Evolutionary conservation across 1,140 invertebrate genomes (phyloP).

Genomic region (Drosophila auraria): DNA sequence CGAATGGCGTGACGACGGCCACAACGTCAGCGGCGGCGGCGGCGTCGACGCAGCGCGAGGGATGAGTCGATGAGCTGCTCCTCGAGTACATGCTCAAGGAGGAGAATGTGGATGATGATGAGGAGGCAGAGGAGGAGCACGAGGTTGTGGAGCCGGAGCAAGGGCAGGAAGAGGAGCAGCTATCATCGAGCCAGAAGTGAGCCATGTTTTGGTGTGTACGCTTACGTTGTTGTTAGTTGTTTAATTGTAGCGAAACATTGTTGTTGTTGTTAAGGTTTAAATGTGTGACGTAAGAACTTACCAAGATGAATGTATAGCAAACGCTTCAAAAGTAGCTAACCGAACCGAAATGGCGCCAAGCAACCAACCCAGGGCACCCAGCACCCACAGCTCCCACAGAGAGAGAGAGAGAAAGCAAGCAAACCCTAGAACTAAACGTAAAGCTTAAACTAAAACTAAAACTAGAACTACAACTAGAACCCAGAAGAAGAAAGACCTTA

Average conservation of each 20-base stretch:
- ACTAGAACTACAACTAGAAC: slow-evolving; percentile 20
- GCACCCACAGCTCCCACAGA: slow-evolving; percentile 6
- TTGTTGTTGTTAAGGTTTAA: slow-evolving; percentile 82
- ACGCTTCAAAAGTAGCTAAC: slow-evolving; percentile 76
- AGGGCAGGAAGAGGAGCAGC: slow-evolving; percentile 37
- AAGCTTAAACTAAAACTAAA: slow-evolving; percentile 18
- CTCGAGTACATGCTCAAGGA: slow-evolving; percentile 74
- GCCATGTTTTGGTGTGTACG: slow-evolving; percentile 68
- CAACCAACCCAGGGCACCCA: slow-evolving; percentile 51
- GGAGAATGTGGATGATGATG: slow-evolving; percentile 46
- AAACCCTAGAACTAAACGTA: slow-evolving; percentile 7
- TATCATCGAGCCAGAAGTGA: slow-evolving; percentile 34
- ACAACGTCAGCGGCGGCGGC: slow-evolving; percentile 37
- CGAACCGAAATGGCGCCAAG: slow-evolving; percentile 33
- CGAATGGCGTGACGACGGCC: slow-evolving; percentile 53
- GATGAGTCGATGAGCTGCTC: slow-evolving; percentile 78
- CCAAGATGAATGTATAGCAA: slow-evolving; percentile 70
- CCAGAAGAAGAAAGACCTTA: slow-evolving; percentile 28
- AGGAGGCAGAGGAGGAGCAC: slow-evolving; percentile 15
- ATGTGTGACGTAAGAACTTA: slow-evolving; percentile 74
- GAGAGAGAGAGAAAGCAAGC: slow-evolving; percentile 4
- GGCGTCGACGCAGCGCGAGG: slow-evolving; percentile 63
- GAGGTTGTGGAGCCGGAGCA: slow-evolving; percentile 29
- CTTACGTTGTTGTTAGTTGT: slow-evolving; percentile 83
- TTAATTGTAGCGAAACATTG: slow-evolving; percentile 81